These are phyloP conservation scores for Alcedo atthis DNA, from an alignment of 2,797 vertebrate genomes.

Conservation along the genomic window DNA sequence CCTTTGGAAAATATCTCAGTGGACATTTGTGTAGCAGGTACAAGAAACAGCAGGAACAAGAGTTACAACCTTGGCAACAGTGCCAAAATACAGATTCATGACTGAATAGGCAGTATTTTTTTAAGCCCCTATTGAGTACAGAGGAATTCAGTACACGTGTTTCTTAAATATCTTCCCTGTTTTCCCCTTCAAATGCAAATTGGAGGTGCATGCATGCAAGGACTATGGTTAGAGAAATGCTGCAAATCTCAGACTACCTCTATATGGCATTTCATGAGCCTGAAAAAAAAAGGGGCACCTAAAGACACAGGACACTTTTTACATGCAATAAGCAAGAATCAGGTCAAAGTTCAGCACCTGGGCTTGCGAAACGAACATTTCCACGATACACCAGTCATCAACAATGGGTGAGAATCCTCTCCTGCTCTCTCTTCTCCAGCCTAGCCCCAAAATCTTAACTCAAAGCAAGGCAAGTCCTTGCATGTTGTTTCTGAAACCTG, in stretches of 20 bases:
- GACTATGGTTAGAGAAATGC: neutral
- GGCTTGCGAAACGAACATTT: constrained; percentile 47
- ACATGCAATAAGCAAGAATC: neutral
- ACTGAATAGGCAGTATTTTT: neutral
- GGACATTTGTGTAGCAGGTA: neutral
- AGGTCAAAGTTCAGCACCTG: constrained; percentile 55
- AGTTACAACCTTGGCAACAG: neutral
- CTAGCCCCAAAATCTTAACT: neutral
- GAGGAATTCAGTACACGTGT: neutral
- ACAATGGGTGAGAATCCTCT: constrained; percentile 34
- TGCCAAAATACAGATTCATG: neutral
- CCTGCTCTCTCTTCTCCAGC: neutral
- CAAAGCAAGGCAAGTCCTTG: constrained; percentile 57
- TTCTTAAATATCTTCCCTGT: neutral
- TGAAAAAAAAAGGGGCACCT: neutral
- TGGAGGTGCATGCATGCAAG: neutral
- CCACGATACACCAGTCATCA: constrained; percentile 23
- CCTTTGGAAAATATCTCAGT: neutral
- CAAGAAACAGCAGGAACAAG: neutral
- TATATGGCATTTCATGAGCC: neutral
- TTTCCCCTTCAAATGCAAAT: neutral
- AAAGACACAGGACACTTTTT: neutral
- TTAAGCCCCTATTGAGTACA: neutral
- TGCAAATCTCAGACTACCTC: neutral
- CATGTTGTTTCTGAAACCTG: constrained; percentile 36